Evolutionary conservation across 2,797 vertebrate genomes (phyloP), one percentile per base, ranked within the genome.

Genomic region (Pygocentrus nattereri): DNA sequence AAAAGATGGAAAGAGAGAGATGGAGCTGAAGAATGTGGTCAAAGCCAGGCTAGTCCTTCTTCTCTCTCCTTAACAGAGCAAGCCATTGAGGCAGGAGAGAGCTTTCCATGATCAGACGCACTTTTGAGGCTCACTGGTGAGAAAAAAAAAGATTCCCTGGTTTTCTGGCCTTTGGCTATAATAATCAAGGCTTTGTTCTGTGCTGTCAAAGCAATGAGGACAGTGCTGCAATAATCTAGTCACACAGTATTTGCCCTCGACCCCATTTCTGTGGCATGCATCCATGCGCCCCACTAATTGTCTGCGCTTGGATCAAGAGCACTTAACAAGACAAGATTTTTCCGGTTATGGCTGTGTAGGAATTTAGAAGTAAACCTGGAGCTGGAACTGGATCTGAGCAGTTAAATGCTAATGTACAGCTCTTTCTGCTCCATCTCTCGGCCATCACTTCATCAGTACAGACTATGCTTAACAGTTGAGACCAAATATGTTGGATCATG

Each of bases 111-210:
- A 85, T 79, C 82, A 79, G 59, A 65, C 71, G 58, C 34, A 78
- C 41, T 68, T 72, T 80, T 21, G n/a, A 67, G 52, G 69, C 65
- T 65, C 70, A 67, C 81, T 61, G 73, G 62, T 56, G 68, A 81
- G 71, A 64, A 30, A 56, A 78, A 30, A 44, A 73, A 73, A 56
- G 59, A 52, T 61, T 65, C 16, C 13, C 68, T 54, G 44, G 62
- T 54, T 34, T 47, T 61, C 61, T 79, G 84, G 27, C 41, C 68
- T 82, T 73, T 72, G 74, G 69, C 74, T 68, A 30, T 61, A 65
- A 85, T 84, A 84, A 87, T 82, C 64, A 56, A 74, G 44, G 69
- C 59, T 83, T 86, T 87, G 78, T 87, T 81, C 61, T 82, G 47
- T 68, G 74, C 73, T 85, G 78, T 62, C 62, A 78, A 61, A 84